These are phyloP conservation scores for Lithophane socia DNA, from an alignment of 2,888 invertebrate genomes.

Conservation along the genomic window DNA sequence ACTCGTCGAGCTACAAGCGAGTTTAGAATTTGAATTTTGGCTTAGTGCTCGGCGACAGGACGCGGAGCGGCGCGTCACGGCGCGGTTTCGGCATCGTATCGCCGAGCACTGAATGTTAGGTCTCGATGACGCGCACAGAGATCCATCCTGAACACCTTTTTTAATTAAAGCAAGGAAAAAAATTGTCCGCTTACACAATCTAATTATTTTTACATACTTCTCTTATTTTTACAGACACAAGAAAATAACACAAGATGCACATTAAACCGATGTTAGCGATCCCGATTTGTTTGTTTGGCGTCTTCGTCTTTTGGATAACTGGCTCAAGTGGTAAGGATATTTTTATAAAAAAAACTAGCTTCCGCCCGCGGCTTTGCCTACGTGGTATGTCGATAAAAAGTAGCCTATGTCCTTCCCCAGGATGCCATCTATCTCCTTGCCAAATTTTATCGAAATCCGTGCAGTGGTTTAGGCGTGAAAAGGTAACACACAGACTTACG, in stretches of 20 bases:
- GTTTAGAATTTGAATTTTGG: not conserved
- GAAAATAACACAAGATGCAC: slow-evolving; percentile 57
- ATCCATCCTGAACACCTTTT: not conserved
- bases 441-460: no score
- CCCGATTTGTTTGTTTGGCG: slow-evolving; percentile 68
- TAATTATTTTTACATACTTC: not conserved
- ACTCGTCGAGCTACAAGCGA: not conserved
- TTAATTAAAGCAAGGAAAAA: not conserved
- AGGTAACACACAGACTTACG: no score
- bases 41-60: no score
- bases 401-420: no score
- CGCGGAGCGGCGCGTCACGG: no score
- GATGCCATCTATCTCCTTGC: no score
- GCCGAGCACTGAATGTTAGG: not conserved
- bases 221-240: slow-evolving; percentile 38
- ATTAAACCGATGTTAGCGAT: slow-evolving; percentile 58
- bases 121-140: not conserved
- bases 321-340: slow-evolving; percentile 72
- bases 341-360: not conserved
- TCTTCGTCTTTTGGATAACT: slow-evolving; percentile 73
- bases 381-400: no score
- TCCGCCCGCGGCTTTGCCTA: no score
- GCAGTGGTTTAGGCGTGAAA: no score
- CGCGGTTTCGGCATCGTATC: no score
- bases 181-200: not conserved